A percentile compares a stretch with the other conserved stretches of the same genome.
Conservation (phyloP, 2,888 invertebrate species). For the Cyrtodaria siliqua region DNA sequence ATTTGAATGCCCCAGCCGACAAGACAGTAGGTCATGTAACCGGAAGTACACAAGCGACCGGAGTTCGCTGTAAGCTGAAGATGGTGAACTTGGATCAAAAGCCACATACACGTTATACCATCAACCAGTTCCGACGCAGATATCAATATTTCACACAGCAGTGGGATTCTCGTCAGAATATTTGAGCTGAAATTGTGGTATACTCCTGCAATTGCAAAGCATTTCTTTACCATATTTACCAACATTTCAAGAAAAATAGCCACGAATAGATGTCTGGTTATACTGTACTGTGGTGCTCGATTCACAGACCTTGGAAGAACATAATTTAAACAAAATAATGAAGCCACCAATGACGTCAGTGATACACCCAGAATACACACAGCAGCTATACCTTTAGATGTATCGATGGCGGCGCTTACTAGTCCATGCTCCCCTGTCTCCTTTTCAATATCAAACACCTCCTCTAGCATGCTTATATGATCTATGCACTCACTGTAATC, state of each 20-base stretch:
- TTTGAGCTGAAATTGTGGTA: constrained; percentile 6
- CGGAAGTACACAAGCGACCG: constrained; percentile 38
- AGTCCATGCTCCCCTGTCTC: background rate
- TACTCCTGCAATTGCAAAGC: constrained; percentile 6
- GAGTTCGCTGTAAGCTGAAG: constrained; percentile 33
- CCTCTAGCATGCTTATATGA: constrained; percentile 37
- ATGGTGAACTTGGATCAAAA: constrained; percentile 43
- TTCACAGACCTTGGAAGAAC: constrained; percentile 41
- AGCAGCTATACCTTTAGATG: constrained; percentile 21
- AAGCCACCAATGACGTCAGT: constrained; percentile 26
- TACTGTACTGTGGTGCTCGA: constrained; percentile 31
- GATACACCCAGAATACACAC: constrained; percentile 44
- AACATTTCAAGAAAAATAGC: constrained; percentile 42
- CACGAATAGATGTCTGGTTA: constrained; percentile 46
- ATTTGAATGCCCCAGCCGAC: constrained; percentile 60
- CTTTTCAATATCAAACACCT: constrained; percentile 27
- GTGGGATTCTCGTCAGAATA: constrained; percentile 8
- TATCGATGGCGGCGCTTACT: background rate
- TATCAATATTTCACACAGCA: constrained; percentile 49
- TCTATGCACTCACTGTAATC: constrained; percentile 53
- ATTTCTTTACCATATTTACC: constrained; percentile 27
- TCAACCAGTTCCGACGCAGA: constrained; percentile 35
- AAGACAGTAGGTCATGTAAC: constrained; percentile 45
- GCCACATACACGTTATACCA: constrained; percentile 44
- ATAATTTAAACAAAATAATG: constrained; percentile 35